Conservation (phyloP, 2,797 vertebrate species). For the Oryzias sinensis region DNA sequence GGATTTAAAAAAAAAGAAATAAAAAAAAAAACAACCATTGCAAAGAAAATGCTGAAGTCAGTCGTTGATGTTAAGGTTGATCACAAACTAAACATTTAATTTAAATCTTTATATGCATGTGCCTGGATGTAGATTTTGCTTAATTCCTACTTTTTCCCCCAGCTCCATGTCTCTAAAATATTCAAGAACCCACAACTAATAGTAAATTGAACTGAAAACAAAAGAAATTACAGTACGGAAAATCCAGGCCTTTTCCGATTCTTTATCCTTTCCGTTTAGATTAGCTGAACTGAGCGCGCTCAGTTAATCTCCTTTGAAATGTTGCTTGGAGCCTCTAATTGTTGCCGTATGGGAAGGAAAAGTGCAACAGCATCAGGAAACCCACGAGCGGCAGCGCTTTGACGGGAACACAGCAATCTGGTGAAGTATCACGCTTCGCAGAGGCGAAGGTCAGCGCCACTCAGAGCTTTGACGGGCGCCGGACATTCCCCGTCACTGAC, state of each 20-base stretch:
- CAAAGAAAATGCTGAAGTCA: background rate
- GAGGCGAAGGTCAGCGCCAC: slow-evolving; percentile 38
- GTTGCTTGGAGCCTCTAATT: slow-evolving; percentile 62
- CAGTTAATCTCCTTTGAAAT: slow-evolving; percentile 59
- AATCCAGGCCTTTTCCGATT: slow-evolving; percentile 38
- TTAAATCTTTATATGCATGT: background rate
- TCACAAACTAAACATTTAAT: background rate
- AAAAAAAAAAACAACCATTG: no score
- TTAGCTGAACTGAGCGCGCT: slow-evolving; percentile 33
- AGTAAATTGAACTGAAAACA: slow-evolving; percentile 25
- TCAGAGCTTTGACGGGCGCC: slow-evolving; percentile 25
- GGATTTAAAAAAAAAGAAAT: background rate
- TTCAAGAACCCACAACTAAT: slow-evolving; percentile 18
- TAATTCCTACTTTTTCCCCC: background rate
- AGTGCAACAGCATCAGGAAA: slow-evolving; percentile 49
- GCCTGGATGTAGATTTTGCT: background rate
- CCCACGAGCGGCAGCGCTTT: slow-evolving; percentile 35
- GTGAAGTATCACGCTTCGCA: slow-evolving; percentile 26
- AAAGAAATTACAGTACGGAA: slow-evolving; percentile 21
- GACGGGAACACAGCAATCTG: slow-evolving; percentile 37
- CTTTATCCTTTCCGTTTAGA: slow-evolving; percentile 54
- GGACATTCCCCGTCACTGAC: slow-evolving; percentile 49
- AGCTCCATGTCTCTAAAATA: background rate
- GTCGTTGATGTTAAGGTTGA: background rate
- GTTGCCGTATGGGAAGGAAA: slow-evolving; percentile 59